Evolutionary conservation across 2,113 vertebrate species (phyloP).

Genomic region (Ardeotis arabs): DNA sequence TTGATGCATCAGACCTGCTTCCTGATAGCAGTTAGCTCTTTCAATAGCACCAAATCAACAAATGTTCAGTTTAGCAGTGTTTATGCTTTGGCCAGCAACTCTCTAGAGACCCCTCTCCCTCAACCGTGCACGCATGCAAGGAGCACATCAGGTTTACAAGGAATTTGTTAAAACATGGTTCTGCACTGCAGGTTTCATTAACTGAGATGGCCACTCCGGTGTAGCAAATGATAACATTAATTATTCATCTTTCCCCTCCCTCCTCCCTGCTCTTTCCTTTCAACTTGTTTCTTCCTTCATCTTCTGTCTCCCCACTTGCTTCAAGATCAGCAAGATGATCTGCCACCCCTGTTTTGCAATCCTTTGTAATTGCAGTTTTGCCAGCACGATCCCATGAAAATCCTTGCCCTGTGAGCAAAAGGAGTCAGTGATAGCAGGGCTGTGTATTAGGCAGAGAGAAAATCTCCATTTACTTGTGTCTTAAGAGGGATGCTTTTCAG

Average conservation of each 20-base stretch:
- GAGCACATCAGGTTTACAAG: neutral
- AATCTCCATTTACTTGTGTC: neutral
- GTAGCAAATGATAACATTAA: neutral
- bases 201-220: neutral
- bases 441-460: neutral
- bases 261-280: neutral
- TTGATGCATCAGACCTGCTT: neutral
- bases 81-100: neutral
- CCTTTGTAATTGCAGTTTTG: neutral
- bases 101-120: neutral
- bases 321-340: neutral
- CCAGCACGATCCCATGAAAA: neutral
- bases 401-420: neutral
- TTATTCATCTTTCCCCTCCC: neutral
- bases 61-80: neutral
- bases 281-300: neutral
- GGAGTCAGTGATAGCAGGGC: neutral
- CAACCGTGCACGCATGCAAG: neutral
- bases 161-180: neutral
- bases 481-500: neutral
- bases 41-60: neutral
- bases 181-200: neutral
- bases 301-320: neutral
- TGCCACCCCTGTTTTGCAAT: neutral
- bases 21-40: rapidly evolving